These are phyloP conservation scores for Podarcis muralis DNA, from an alignment of 2,113 vertebrate species.

Conservation along the genomic window DNA sequence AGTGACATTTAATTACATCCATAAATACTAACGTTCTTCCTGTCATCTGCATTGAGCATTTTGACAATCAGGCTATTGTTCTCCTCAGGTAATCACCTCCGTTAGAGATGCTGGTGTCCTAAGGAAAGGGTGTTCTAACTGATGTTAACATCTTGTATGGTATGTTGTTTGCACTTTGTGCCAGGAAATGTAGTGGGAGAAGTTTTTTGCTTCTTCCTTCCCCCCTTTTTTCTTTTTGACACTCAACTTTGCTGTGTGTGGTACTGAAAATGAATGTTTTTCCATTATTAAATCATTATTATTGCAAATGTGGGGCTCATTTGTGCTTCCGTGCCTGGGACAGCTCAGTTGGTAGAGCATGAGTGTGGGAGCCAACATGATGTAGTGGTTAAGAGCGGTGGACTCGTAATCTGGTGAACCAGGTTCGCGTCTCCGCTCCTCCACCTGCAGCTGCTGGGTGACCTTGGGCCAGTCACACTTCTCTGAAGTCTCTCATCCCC, in stretches of 20 bases:
- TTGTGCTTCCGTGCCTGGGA: not conserved
- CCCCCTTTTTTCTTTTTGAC: conserved; percentile 1
- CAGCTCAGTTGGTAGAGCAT: too few relatives aligned
- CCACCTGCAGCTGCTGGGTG: too few relatives aligned
- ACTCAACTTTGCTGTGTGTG: too few relatives aligned
- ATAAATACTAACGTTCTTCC: conserved; percentile 36
- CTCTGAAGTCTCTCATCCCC: too few relatives aligned
- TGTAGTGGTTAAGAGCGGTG: too few relatives aligned
- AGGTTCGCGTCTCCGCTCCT: too few relatives aligned
- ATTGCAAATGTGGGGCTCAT: not conserved
- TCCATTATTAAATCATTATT: conserved; percentile 1
- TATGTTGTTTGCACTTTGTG: conserved; percentile 25
- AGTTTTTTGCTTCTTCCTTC: not conserved
- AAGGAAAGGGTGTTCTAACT: conserved; percentile 15
- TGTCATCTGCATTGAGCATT: conserved; percentile 23
- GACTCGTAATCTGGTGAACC: too few relatives aligned
- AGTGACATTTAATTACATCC: conserved; percentile 56
- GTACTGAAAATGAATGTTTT: not conserved
- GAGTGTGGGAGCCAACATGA: too few relatives aligned
- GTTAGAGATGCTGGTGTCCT: not conserved
- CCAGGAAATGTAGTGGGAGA: conserved; percentile 26
- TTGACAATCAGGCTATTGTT: conserved; percentile 47
- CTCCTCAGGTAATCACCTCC: conserved; percentile 28
- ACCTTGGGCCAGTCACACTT: too few relatives aligned
- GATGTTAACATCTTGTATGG: conserved; percentile 1